Conservation (phyloP, 1,140 invertebrate genomes). For the Grapholita molesta region DNA sequence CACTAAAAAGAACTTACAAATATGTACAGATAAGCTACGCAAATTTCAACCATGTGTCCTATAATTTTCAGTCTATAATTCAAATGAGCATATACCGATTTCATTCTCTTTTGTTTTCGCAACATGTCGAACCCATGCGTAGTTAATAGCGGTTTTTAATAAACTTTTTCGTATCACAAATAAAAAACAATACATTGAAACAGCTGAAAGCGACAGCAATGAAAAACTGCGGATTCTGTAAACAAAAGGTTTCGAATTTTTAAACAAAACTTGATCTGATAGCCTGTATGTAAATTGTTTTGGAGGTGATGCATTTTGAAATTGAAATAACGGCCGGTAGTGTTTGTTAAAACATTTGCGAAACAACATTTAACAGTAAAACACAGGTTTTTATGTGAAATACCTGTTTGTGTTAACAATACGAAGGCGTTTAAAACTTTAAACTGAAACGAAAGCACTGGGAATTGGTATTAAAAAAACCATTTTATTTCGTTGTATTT, state of each 20-base stretch:
- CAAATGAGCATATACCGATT: neutral
- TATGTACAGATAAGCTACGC: neutral
- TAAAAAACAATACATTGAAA: neutral
- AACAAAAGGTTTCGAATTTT: slow-evolving; percentile 11
- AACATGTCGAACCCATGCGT: neutral
- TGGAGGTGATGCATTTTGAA: neutral
- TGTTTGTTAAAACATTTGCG: neutral
- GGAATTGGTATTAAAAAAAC: neutral
- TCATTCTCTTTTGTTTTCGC: neutral
- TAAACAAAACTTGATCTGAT: neutral
- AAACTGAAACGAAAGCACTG: neutral
- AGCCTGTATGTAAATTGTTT: neutral
- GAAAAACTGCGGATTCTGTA: neutral
- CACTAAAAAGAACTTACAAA: neutral
- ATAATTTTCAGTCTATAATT: neutral
- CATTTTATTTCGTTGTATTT: neutral
- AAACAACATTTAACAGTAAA: neutral
- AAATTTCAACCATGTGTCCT: neutral
- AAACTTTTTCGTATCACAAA: neutral
- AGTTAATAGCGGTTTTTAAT: neutral
- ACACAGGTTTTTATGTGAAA: neutral
- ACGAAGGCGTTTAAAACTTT: neutral
- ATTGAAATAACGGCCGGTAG: neutral
- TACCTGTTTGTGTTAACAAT: neutral
- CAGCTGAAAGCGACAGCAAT: neutral